Base-by-base conservation (phyloP, 1,140 invertebrate genomes). In the Drosophila elegans region DNA sequence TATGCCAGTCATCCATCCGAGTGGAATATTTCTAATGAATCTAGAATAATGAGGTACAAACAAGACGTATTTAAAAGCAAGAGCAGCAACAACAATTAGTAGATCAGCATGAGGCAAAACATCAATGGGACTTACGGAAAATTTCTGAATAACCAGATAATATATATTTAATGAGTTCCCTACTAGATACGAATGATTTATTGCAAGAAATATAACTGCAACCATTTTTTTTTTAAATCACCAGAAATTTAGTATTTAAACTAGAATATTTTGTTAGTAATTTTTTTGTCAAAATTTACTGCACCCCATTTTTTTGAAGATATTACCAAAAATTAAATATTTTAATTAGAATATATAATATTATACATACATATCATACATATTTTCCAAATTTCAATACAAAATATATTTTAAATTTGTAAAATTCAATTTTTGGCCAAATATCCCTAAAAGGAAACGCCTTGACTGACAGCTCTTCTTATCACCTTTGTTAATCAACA, bases 1-100 rank as follows among this genome's bases (percentile, higher is more conserved):
- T 39, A 7, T 49, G 55, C 64, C 55, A 76, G 64, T 80, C 78
- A 76, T 54, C 9, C 78, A 76, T 54, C 9, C 39, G 3, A 34
- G 11, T 25, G 12, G 27, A 38, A 48, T 56, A 56, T 39, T 45
- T 32, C 16, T 12, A 29, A 4, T 36, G 41, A 42, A 62, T 29
- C 21, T 10, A n/a, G 11, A 16, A 36, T 36, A 36, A 36, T 32
- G 53, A 57, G 38, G 13, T n/a, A 32, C 39, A 11, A 41, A 61
- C 13, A 29, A 57, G 49, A 13, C 46, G 56, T 29, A 36, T 54
- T 25, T 55, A 38, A 39, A 59, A 57, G 29, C 21, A 3, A 55
- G 49, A 61, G 21, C 48, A 53, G 4, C 21, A 16, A 59, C 41
- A 59, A 62, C 53, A 59, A 63, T 63, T 62, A 62, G 38, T 34